These are phyloP conservation scores for Agelaius tricolor DNA, from an alignment of 2,113 vertebrate genomes.

Conservation along the genomic window DNA sequence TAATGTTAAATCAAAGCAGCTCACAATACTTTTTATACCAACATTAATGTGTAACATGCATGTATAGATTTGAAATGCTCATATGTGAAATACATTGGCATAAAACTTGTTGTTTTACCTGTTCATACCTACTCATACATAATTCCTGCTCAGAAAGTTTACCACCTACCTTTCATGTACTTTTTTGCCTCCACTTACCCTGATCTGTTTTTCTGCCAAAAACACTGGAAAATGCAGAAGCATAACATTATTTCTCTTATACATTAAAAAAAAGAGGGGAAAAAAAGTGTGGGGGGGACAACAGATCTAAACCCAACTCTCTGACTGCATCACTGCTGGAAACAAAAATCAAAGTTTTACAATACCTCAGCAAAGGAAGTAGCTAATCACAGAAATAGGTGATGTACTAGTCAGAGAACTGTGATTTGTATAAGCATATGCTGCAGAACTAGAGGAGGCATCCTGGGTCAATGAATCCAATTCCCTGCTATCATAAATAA, in stretches of 20 bases:
- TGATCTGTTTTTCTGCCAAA: background rate
- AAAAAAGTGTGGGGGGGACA: rapidly evolving
- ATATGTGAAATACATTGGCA: background rate
- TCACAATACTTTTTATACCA: background rate
- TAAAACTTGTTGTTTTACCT: background rate
- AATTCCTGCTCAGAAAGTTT: background rate
- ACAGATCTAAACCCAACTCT: background rate
- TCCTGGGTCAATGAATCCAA: constrained; percentile 59
- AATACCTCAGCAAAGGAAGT: background rate
- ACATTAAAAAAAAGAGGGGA: background rate
- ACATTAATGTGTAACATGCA: background rate
- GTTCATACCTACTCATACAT: background rate
- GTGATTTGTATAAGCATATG: background rate
- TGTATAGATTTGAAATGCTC: background rate
- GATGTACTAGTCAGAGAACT: background rate
- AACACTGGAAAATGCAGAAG: background rate
- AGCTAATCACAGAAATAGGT: background rate
- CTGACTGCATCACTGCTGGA: background rate
- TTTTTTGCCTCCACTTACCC: background rate
- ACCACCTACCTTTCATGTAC: background rate
- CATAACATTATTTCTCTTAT: background rate
- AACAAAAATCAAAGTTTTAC: background rate
- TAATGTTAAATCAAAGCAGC: background rate
- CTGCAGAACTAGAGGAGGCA: constrained; percentile 25
- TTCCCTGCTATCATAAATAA: constrained; percentile 56